These are phyloP conservation scores for Microctonus brassicae DNA, from an alignment of 2,888 invertebrate genomes.

Conservation along the genomic window DNA sequence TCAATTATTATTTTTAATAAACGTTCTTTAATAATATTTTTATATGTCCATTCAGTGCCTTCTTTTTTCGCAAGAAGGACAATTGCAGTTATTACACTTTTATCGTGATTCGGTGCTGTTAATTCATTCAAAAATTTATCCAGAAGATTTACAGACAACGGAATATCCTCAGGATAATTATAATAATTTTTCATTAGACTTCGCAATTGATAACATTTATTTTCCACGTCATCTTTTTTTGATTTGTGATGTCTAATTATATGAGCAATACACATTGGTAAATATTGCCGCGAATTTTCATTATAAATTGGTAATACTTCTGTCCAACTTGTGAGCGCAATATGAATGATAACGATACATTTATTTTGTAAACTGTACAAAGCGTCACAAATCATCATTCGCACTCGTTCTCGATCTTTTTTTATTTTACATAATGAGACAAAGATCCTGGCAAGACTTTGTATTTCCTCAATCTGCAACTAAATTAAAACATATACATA, in stretches of 20 bases:
- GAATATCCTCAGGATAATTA: slow-evolving; percentile 64
- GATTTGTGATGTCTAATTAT: slow-evolving; percentile 55
- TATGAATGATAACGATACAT: slow-evolving; percentile 65
- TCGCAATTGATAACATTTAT: slow-evolving; percentile 51
- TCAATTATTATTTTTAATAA: slow-evolving; percentile 56
- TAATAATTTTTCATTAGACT: slow-evolving; percentile 64
- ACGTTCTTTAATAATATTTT: slow-evolving; percentile 60
- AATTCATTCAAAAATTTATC: slow-evolving; percentile 62
- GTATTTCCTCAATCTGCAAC: slow-evolving; percentile 34
- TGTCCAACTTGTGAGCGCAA: slow-evolving; percentile 68
- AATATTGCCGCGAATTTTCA: slow-evolving; percentile 53
- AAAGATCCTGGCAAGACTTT: slow-evolving; percentile 54
- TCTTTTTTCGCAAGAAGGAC: slow-evolving; percentile 67
- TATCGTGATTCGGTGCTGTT: slow-evolving; percentile 51
- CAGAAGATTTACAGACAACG: slow-evolving; percentile 56
- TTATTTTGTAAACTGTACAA: slow-evolving; percentile 67
- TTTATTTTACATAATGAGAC: slow-evolving; percentile 57
- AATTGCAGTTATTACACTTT: slow-evolving; percentile 57
- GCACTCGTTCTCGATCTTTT: slow-evolving; percentile 67
- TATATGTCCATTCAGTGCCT: slow-evolving; percentile 64
- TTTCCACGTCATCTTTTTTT: background rate
- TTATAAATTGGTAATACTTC: slow-evolving; percentile 68
- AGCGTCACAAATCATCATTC: slow-evolving; percentile 69
- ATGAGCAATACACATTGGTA: slow-evolving; percentile 67
- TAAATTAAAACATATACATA: background rate